Conservation (phyloP, 2,797 vertebrate species). For the Pagetopsis macropterus region DNA sequence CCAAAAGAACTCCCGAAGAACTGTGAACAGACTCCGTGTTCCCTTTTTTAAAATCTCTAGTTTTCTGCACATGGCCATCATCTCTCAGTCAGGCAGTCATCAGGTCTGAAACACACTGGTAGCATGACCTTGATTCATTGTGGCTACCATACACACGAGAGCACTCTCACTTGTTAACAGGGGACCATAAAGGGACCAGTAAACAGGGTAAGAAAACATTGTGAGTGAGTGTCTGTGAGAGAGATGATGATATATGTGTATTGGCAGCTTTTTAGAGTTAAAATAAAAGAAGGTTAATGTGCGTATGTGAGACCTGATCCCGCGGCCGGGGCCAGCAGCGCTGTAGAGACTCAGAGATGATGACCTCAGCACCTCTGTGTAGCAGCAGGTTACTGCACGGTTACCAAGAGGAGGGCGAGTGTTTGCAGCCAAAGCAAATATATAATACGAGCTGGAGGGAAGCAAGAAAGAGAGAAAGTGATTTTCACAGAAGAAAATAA, state of each 20-base stretch:
- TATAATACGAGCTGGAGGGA: conserved; percentile 40
- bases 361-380: conserved; percentile 75
- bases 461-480: conserved; percentile 19
- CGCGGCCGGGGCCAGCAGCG: conserved; percentile 57
- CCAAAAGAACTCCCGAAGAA: background rate
- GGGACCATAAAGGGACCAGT: conserved; percentile 65
- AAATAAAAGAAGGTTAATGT: conserved; percentile 15
- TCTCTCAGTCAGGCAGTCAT: conserved; percentile 31
- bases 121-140: conserved; percentile 57
- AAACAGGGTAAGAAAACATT: conserved; percentile 64
- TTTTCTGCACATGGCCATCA: conserved; percentile 1
- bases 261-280: conserved; percentile 33
- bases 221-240: conserved; percentile 18
- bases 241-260: conserved; percentile 22
- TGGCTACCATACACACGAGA: conserved; percentile 41
- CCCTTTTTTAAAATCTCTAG: background rate
- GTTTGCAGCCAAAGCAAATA: conserved; percentile 69
- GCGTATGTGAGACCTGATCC: conserved; percentile 49
- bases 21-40: conserved; percentile 14
- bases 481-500: conserved; percentile 26
- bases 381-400: conserved; percentile 55
- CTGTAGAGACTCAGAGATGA: conserved; percentile 61
- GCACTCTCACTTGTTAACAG: conserved; percentile 67
- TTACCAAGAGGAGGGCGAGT: conserved; percentile 57
- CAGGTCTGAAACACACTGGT: conserved; percentile 43